phyloP scores from a whole-genome alignment of 2,113 vertebrate genomes.

The Poeciliopsis prolifica region DNA sequence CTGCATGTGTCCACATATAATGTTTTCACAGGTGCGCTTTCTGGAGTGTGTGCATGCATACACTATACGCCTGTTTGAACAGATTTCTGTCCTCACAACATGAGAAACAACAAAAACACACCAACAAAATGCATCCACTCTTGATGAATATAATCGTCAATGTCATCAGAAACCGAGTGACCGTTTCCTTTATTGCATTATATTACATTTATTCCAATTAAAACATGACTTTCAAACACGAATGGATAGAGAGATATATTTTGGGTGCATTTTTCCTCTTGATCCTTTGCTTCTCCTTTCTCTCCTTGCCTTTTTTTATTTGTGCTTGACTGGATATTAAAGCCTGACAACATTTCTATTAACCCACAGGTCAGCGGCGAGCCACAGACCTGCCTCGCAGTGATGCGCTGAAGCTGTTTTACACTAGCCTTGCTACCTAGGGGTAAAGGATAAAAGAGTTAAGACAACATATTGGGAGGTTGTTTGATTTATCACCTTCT shows the following conservation, averaged over 20 bases:
- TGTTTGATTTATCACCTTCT: constrained; percentile 61
- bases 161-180: constrained; percentile 21
- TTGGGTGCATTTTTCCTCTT: constrained; percentile 22
- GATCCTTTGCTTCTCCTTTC: constrained; percentile 9
- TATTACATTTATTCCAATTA: constrained; percentile 47
- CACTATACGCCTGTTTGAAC: background rate
- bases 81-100: background rate
- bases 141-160: constrained; percentile 24
- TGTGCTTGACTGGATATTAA: constrained; percentile 55
- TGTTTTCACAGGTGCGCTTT: constrained; percentile 12
- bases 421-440: constrained; percentile 51
- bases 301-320: constrained; percentile 3
- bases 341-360: constrained; percentile 70
- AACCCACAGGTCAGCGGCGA: constrained; percentile 64
- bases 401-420: constrained; percentile 65
- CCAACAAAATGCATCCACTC: constrained; percentile 8
- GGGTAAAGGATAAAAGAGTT: constrained; percentile 60
- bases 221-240: background rate
- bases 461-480: constrained; percentile 51
- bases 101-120: constrained; percentile 1
- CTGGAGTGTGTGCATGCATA: background rate
- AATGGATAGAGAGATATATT: background rate
- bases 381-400: constrained; percentile 48
- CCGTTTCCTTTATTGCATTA: constrained; percentile 36
- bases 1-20: background rate